These are phyloP conservation scores for Heliconius ismenius DNA, from an alignment of 2,888 invertebrate species.

Conservation along the genomic window DNA sequence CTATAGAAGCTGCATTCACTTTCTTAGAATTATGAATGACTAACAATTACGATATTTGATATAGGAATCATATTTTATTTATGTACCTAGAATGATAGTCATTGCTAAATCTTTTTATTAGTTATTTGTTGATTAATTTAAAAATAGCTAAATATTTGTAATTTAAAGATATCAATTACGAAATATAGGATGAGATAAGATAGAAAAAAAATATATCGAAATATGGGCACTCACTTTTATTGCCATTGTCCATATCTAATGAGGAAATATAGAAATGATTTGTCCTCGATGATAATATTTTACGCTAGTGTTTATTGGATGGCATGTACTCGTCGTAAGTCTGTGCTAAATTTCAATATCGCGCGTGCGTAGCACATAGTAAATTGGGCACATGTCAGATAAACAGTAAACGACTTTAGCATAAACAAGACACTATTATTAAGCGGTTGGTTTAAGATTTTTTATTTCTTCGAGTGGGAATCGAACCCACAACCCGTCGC, in stretches of 20 bases:
- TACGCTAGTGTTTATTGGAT: slow-evolving; percentile 44
- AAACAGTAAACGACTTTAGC: slow-evolving; percentile 58
- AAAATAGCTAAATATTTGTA: background rate
- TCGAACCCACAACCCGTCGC: no score
- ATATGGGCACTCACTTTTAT: background rate
- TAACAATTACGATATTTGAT: slow-evolving; percentile 47
- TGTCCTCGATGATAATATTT: slow-evolving; percentile 54
- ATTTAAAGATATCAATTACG: slow-evolving; percentile 9
- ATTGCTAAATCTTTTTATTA: background rate
- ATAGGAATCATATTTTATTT: slow-evolving; percentile 34
- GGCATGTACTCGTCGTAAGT: slow-evolving; percentile 12
- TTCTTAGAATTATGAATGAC: slow-evolving; percentile 57
- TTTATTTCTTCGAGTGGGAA: no score
- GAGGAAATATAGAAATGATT: slow-evolving; percentile 60
- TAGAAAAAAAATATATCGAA: background rate
- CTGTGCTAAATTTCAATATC: slow-evolving; percentile 42
- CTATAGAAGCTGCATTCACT: slow-evolving; percentile 54
- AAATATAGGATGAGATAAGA: slow-evolving; percentile 17
- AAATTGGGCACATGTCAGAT: slow-evolving; percentile 39
- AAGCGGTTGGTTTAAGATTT: background rate
- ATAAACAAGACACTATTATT: slow-evolving; percentile 63
- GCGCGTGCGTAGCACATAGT: slow-evolving; percentile 29
- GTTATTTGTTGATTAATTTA: background rate
- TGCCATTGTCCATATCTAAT: slow-evolving; percentile 51
- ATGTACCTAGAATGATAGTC: slow-evolving; percentile 6